Evolutionary conservation across 2,113 vertebrate species (phyloP).

Genomic region (Xiphias gladius): DNA sequence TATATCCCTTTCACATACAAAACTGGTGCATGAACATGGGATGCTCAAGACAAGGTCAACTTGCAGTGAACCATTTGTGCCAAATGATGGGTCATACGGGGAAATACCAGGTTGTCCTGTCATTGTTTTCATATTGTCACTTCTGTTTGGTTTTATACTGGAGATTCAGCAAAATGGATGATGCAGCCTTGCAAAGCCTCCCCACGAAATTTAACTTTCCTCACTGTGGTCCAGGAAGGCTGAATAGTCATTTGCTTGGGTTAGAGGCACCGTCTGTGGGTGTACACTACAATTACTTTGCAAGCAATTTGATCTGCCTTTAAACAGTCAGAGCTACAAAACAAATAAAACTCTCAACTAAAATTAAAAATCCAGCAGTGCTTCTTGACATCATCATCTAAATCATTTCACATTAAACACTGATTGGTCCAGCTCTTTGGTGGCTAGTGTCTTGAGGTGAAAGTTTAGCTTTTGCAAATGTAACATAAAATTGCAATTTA

Average conservation of each 20-base stretch:
- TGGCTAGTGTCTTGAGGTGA: too few species aligned
- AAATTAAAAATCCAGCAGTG: neutral
- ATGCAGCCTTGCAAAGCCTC: neutral
- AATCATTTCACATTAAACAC: neutral
- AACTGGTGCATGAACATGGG: neutral
- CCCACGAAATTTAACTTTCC: neutral
- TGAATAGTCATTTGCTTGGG: constrained; percentile 32
- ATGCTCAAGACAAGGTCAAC: neutral
- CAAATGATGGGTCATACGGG: neutral
- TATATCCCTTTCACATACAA: neutral
- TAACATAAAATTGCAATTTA: too few species aligned
- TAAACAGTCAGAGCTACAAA: constrained; percentile 10
- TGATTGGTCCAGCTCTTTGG: neutral
- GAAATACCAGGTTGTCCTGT: neutral
- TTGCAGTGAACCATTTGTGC: neutral
- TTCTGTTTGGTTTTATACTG: neutral
- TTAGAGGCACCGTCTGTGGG: neutral
- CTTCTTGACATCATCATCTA: neutral
- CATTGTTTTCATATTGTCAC: constrained; percentile 1
- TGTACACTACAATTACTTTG: constrained; percentile 44
- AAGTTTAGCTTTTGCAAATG: too few species aligned
- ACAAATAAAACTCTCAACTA: constrained; percentile 5
- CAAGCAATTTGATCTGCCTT: constrained; percentile 21
- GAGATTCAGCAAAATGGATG: neutral
- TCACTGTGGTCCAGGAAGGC: constrained; percentile 30